Percentiles rank a stretch among this genome's conserved stretches.
phyloP scores from a whole-genome alignment of 2,113 vertebrate genomes.

The Sula dactylatra region DNA sequence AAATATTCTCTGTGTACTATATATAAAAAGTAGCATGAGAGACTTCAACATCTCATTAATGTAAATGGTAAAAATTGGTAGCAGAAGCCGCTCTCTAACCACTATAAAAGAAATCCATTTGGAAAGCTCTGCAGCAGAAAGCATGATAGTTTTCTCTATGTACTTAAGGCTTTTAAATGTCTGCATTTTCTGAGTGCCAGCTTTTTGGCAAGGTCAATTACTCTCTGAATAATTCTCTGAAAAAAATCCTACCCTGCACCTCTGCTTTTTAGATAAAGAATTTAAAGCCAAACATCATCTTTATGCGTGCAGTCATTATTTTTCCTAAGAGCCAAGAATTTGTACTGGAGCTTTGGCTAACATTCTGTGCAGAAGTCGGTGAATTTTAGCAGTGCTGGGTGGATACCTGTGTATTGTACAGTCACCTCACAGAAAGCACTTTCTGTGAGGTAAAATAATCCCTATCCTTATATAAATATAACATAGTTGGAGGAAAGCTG shows the following conservation, averaged over 20 bases:
- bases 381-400: not conserved
- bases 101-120: not conserved
- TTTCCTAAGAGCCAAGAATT: not conserved
- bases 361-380: not conserved
- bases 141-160: not conserved
- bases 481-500: not conserved
- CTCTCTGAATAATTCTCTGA: not conserved
- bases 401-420: not conserved
- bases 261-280: not conserved
- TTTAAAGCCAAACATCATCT: not conserved
- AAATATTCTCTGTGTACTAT: not conserved
- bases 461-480: not conserved
- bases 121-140: slow-evolving; percentile 3
- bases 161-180: not conserved
- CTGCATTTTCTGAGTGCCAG: not conserved
- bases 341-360: not conserved
- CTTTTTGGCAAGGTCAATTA: not conserved
- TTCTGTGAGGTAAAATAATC: not conserved
- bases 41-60: not conserved
- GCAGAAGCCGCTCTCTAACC: not conserved
- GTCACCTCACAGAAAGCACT: not conserved
- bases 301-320: fast-evolving
- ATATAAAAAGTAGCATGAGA: not conserved
- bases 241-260: not conserved
- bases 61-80: not conserved